These are phyloP conservation scores for Lepilemur ruficaudatus DNA, from an alignment of 2,797 vertebrate species.

Conservation along the genomic window DNA sequence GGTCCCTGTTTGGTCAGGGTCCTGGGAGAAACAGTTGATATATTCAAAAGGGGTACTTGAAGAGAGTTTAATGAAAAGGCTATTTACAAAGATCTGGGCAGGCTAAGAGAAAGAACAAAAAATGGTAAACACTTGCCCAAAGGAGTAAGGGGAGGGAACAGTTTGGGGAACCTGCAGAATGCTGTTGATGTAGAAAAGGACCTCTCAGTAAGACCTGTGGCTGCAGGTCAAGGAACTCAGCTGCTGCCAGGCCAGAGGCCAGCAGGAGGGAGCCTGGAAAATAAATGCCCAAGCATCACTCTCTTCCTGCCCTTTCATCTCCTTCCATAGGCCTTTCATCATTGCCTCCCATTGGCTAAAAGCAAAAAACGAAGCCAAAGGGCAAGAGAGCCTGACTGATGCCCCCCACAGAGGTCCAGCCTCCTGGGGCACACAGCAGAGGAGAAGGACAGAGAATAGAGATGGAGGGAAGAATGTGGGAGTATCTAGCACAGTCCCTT, in stretches of 20 bases:
- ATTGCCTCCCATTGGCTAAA: constrained; percentile 49
- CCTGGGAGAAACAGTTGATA: background rate
- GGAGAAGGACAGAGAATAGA: background rate
- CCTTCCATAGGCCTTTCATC: constrained; percentile 5
- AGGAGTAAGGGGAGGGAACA: background rate
- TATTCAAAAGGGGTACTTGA: background rate
- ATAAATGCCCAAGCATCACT: background rate
- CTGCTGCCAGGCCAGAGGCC: background rate
- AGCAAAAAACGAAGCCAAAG: constrained; percentile 60
- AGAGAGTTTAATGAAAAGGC: background rate
- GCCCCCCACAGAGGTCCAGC: background rate
- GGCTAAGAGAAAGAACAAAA: background rate
- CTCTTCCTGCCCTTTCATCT: constrained; percentile 16
- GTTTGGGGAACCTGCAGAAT: background rate
- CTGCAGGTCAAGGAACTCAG: background rate
- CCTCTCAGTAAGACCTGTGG: background rate
- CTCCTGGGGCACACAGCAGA: background rate
- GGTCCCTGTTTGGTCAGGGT: background rate
- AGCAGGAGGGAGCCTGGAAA: constrained; percentile 32
- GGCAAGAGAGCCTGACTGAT: background rate
- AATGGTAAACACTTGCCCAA: background rate
- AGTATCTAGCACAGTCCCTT: background rate
- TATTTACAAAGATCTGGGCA: constrained; percentile 12
- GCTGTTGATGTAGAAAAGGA: background rate
- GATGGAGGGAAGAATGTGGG: background rate